phyloP scores from a whole-genome alignment of 2,797 vertebrate genomes.

The Pangasius macronema region DNA sequence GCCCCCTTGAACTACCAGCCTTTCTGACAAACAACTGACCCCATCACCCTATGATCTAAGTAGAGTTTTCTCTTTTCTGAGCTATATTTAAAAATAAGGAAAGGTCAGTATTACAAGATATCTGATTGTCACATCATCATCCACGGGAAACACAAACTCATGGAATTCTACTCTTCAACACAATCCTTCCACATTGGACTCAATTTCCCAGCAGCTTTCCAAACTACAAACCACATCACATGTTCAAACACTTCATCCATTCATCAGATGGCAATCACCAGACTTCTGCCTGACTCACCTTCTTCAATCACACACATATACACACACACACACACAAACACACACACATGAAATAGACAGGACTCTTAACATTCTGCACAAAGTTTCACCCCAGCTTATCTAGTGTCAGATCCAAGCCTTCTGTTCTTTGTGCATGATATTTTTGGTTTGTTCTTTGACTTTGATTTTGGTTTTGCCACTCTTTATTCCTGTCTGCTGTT shows the following conservation, averaged over 20 bases:
- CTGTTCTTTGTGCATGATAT: background rate
- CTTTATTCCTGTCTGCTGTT: background rate
- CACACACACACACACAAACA: background rate
- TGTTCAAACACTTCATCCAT: background rate
- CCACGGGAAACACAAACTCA: background rate
- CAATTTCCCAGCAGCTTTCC: no score
- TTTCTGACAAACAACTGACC: background rate
- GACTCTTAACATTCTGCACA: background rate
- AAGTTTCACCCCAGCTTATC: background rate
- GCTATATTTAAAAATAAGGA: background rate
- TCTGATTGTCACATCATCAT: background rate
- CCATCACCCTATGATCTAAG: background rate
- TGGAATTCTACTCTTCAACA: background rate
- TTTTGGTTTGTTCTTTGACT: background rate
- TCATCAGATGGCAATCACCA: background rate
- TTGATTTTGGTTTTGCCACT: background rate
- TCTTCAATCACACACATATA: background rate
- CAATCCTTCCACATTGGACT: background rate
- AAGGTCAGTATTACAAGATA: background rate
- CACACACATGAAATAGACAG: background rate
- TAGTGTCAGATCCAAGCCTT: background rate
- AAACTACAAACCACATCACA: background rate
- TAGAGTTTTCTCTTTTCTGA: background rate
- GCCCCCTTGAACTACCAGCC: background rate
- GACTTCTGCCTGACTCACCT: background rate